Percentiles rank a stretch among this genome's conserved stretches.
These are phyloP conservation scores for Chorisops tibialis DNA, from an alignment of 2,888 invertebrate genomes.

Conservation along the genomic window DNA sequence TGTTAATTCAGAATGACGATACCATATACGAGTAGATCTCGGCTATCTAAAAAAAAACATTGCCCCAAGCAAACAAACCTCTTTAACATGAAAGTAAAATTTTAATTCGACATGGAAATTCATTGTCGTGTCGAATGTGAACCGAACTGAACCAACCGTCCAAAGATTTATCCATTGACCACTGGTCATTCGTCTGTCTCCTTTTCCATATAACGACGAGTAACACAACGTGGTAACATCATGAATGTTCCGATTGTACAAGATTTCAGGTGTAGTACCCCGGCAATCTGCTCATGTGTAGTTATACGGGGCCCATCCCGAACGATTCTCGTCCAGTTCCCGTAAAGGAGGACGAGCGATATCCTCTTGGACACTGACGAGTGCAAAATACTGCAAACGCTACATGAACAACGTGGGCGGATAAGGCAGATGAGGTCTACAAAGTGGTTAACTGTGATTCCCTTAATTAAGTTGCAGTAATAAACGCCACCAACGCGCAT, in stretches of 20 bases:
- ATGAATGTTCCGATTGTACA: neutral
- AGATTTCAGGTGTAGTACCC: neutral
- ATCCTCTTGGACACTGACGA: too few relatives aligned
- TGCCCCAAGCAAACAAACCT: neutral
- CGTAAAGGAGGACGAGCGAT: too few relatives aligned
- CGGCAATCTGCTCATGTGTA: neutral
- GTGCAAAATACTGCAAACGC: neutral
- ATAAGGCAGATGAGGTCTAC: constrained; percentile 10
- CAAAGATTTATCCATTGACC: constrained; percentile 2
- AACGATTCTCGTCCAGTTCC: too few relatives aligned
- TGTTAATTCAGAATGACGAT: neutral
- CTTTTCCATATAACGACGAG: neutral
- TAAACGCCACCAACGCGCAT: constrained; percentile 33
- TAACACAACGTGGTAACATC: neutral
- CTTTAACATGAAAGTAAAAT: constrained; percentile 1
- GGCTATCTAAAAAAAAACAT: too few relatives aligned
- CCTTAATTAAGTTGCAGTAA: constrained; percentile 34
- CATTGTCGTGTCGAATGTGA: constrained; percentile 11
- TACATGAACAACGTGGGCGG: constrained; percentile 2
- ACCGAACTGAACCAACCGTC: neutral
- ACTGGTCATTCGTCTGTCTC: neutral
- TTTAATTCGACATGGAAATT: constrained; percentile 12
- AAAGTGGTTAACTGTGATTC: constrained; percentile 27
- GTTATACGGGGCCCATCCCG: too few relatives aligned
- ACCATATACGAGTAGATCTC: too few relatives aligned